phyloP scores from a whole-genome alignment of 1,140 invertebrate species.

The Melipona quadrifasciata region DNA sequence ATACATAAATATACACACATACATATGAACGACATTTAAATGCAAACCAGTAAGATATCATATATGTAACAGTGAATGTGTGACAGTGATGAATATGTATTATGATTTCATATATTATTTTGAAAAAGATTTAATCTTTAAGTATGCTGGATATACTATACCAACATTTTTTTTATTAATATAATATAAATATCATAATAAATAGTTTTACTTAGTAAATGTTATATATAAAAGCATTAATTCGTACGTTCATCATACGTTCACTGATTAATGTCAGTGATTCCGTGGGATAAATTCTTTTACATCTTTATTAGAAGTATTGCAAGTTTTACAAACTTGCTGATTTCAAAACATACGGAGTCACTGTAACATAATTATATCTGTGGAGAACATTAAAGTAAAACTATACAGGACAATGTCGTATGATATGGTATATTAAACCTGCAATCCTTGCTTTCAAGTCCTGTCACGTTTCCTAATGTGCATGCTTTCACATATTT shows the following conservation, averaged over 20 bases:
- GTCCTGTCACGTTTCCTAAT: slow-evolving; percentile 61
- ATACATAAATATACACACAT: slow-evolving; percentile 52
- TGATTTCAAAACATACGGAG: slow-evolving; percentile 63
- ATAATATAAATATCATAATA: not conserved
- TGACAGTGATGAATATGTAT: slow-evolving; percentile 52
- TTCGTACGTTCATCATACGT: slow-evolving; percentile 61
- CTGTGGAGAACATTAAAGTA: slow-evolving; percentile 71
- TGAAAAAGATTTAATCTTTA: not conserved
- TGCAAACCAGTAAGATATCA: slow-evolving; percentile 39
- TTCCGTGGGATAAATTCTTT: slow-evolving; percentile 57
- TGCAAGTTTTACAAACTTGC: slow-evolving; percentile 62
- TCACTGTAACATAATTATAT: slow-evolving; percentile 72
- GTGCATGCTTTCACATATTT: slow-evolving; percentile 65
- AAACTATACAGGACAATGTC: slow-evolving; percentile 66
- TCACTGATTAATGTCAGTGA: slow-evolving; percentile 71
- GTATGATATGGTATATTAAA: slow-evolving; percentile 69
- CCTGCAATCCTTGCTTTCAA: slow-evolving; percentile 67
- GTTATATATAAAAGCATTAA: slow-evolving; percentile 41
- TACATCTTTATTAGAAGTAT: slow-evolving; percentile 23
- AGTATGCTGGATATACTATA: not conserved
- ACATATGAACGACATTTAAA: slow-evolving; percentile 58
- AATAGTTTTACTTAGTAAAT: not conserved
- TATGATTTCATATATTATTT: not conserved
- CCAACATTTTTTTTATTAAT: not conserved
- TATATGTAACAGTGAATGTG: slow-evolving; percentile 73